A percentile compares a stretch with the other conserved stretches of the same genome.
phyloP scores from a whole-genome alignment of 2,797 vertebrate species.

The Dromococcyx pavoninus region DNA sequence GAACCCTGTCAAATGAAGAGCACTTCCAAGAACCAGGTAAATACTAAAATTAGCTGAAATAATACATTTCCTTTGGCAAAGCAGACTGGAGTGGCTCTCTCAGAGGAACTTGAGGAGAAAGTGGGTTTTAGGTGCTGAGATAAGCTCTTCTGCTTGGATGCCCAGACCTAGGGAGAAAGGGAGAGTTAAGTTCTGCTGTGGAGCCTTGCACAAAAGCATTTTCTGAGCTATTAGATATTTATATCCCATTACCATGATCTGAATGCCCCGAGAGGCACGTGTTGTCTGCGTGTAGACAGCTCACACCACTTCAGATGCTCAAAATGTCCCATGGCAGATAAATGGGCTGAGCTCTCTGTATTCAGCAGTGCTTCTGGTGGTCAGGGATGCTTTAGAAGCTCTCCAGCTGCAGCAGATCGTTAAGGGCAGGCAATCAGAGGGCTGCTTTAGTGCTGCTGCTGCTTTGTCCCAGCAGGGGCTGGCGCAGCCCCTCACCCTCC shows the following conservation, averaged over 20 bases:
- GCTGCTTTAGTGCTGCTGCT: not conserved
- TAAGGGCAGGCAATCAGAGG: not conserved
- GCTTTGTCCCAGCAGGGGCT: not conserved
- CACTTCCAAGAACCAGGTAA: conserved; percentile 84
- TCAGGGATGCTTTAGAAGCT: not conserved
- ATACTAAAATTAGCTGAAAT: not conserved
- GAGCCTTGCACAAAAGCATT: not conserved
- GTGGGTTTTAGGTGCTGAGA: not conserved
- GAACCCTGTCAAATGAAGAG: conserved; percentile 77
- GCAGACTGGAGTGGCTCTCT: not conserved
- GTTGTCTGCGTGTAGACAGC: not conserved
- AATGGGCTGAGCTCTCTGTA: not conserved
- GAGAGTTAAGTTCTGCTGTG: not conserved
- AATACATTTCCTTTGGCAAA: not conserved
- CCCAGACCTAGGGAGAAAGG: not conserved
- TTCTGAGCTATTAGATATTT: not conserved
- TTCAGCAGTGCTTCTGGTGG: not conserved
- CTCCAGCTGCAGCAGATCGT: not conserved
- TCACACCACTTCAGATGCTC: not conserved
- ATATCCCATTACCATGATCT: not conserved
- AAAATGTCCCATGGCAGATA: not conserved
- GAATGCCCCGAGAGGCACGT: not conserved
- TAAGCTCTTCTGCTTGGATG: not conserved
- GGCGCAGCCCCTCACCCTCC: not conserved
- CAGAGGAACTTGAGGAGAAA: not conserved